A percentile compares a stretch with the other conserved stretches of the same genome.
Evolutionary conservation across 2,797 vertebrate genomes (phyloP).

Genomic region (Cirrhinus mrigala): DNA sequence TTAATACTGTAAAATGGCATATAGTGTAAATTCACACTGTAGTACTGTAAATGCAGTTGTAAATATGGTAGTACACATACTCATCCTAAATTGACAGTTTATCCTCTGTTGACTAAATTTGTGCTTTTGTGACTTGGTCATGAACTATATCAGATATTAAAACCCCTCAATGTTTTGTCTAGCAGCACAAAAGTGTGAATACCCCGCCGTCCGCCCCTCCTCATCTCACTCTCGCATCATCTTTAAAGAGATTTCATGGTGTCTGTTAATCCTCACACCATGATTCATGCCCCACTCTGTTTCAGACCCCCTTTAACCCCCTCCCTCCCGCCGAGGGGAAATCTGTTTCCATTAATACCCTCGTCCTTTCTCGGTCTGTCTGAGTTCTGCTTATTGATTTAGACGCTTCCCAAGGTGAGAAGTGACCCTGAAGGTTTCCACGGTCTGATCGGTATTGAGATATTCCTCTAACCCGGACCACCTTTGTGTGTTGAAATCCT

Average conservation of each 20-base stretch:
- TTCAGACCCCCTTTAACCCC: conserved; percentile 36
- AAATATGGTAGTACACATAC: not conserved
- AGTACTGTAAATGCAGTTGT: not conserved
- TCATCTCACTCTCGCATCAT: not conserved
- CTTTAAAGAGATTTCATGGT: conserved; percentile 54
- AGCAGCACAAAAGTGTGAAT: conserved; percentile 35
- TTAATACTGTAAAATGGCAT: not conserved
- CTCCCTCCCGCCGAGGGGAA: conserved; percentile 43
- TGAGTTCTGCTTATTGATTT: conserved; percentile 54
- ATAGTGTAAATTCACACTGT: not conserved
- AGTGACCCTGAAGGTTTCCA: conserved; percentile 38
- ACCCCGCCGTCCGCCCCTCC: not conserved
- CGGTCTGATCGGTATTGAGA: conserved; percentile 32
- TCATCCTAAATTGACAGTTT: not conserved
- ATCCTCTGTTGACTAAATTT: not conserved
- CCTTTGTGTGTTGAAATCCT: conserved; percentile 20
- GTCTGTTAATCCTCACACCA: conserved; percentile 54
- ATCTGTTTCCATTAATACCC: conserved; percentile 56
- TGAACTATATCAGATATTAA: not conserved
- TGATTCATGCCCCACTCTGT: conserved; percentile 25
- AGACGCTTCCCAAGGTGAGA: conserved; percentile 43
- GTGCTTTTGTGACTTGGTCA: not conserved
- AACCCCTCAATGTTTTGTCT: conserved; percentile 36
- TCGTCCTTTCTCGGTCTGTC: conserved; percentile 27
- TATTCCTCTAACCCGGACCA: conserved; percentile 20